A percentile compares a stretch with the other conserved stretches of the same genome.
These are phyloP conservation scores for Mycetomoellerius zeteki DNA, from an alignment of 1,140 invertebrate species.

Conservation along the genomic window DNA sequence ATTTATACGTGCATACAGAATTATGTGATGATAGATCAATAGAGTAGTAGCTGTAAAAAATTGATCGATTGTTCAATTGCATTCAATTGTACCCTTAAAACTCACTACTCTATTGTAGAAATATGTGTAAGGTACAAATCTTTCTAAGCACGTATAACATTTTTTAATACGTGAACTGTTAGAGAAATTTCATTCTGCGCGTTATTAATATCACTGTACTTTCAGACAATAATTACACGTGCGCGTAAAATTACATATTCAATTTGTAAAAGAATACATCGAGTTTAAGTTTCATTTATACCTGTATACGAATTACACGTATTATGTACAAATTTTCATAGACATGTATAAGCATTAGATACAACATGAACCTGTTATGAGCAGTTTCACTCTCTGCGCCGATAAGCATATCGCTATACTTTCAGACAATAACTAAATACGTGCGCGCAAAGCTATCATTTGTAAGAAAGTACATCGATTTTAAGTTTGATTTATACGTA, in stretches of 20 bases:
- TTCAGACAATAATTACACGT: background rate
- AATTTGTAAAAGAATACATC: background rate
- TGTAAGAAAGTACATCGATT: background rate
- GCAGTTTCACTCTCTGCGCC: conserved; percentile 1
- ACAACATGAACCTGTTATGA: background rate
- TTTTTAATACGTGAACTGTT: no score
- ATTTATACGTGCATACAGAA: no score
- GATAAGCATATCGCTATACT: conserved; percentile 19
- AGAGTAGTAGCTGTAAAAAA: no score
- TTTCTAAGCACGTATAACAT: no score
- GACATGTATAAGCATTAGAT: background rate
- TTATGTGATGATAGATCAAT: no score
- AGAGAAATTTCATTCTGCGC: background rate
- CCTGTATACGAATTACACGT: background rate
- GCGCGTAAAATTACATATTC: background rate
- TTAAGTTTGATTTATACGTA: conserved; percentile 23
- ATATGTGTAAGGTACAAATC: no score
- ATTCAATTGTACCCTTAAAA: no score
- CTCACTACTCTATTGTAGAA: no score
- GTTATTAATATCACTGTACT: background rate
- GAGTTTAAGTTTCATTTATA: background rate
- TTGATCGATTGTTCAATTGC: no score
- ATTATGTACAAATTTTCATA: background rate
- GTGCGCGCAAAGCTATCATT: background rate
- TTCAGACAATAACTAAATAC: conserved; percentile 31